A percentile compares a stretch with the other conserved stretches of the same genome.
phyloP scores from a whole-genome alignment of 2,888 invertebrate species.

The Drosophila tripunctata region DNA sequence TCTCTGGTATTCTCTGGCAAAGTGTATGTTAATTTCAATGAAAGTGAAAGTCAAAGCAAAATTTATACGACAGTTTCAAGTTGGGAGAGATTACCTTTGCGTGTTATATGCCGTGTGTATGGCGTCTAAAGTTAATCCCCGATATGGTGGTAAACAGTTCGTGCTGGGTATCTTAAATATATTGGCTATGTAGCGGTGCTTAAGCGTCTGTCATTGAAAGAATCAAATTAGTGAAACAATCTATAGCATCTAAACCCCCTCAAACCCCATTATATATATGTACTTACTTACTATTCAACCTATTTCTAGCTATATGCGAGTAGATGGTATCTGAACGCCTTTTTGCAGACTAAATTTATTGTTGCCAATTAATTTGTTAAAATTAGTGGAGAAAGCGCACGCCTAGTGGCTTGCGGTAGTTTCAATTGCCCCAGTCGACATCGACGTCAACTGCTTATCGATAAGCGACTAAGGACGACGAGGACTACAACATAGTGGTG shows the following conservation, averaged over 20 bases:
- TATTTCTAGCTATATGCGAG: conserved; percentile 17
- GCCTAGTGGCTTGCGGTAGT: conserved; percentile 62
- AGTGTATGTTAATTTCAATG: neutral
- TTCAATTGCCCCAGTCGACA: conserved; percentile 61
- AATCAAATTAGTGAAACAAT: conserved; percentile 76
- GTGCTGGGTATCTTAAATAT: conserved; percentile 48
- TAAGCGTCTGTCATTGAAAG: conserved; percentile 72
- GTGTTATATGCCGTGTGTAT: too few relatives aligned
- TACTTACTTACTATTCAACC: conserved; percentile 8
- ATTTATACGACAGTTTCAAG: neutral
- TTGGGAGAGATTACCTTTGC: too few relatives aligned
- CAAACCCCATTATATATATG: too few relatives aligned
- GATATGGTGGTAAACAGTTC: neutral
- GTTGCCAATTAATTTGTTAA: conserved; percentile 83
- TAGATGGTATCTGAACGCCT: conserved; percentile 74
- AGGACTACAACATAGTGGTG: neutral
- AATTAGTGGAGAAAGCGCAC: conserved; percentile 73
- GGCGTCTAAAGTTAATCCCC: neutral
- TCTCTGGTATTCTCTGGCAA: neutral
- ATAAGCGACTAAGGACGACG: conserved; percentile 53
- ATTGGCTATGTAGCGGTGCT: conserved; percentile 54
- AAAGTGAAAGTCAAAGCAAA: neutral
- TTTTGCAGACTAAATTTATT: conserved; percentile 79
- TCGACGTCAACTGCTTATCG: conserved; percentile 75
- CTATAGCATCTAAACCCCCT: conserved; percentile 57